These are phyloP conservation scores for Agriotes lineatus DNA, from an alignment of 2,888 invertebrate species.

Conservation along the genomic window DNA sequence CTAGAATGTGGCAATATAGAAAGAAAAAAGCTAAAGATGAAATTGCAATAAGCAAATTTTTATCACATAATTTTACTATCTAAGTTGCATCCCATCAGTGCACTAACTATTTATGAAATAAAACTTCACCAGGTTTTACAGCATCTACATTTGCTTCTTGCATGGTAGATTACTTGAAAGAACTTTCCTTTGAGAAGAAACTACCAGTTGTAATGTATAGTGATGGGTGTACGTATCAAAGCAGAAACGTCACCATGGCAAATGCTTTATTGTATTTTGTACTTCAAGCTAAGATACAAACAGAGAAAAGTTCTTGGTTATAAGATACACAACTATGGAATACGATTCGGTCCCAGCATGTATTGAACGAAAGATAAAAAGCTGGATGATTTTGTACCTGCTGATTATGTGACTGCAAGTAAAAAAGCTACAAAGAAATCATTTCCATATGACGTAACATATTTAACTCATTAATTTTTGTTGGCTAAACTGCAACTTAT, in stretches of 20 bases:
- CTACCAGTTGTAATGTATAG: too few relatives aligned
- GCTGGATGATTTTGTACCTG: background rate
- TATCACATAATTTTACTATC: conserved; percentile 44
- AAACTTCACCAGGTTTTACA: background rate
- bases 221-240: conserved; percentile 29
- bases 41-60: conserved; percentile 44
- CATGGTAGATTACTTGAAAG: background rate
- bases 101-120: conserved; percentile 30
- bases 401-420: background rate
- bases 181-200: too few relatives aligned
- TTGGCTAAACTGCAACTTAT: too few relatives aligned
- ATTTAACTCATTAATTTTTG: too few relatives aligned
- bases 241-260: conserved; percentile 31
- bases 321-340: conserved; percentile 38
- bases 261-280: conserved; percentile 34
- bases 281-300: conserved; percentile 14
- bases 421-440: background rate
- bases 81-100: conserved; percentile 37
- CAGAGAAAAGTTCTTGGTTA: conserved; percentile 35
- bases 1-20: too few relatives aligned
- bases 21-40: too few relatives aligned
- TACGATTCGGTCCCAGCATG: conserved; percentile 11
- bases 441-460: background rate
- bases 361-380: background rate
- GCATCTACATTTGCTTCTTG: conserved; percentile 9